Percentiles rank a stretch among this genome's conserved stretches.
Evolutionary conservation across 1,140 invertebrate genomes (phyloP).

Genomic region (Macrosteles quadrilineatus): DNA sequence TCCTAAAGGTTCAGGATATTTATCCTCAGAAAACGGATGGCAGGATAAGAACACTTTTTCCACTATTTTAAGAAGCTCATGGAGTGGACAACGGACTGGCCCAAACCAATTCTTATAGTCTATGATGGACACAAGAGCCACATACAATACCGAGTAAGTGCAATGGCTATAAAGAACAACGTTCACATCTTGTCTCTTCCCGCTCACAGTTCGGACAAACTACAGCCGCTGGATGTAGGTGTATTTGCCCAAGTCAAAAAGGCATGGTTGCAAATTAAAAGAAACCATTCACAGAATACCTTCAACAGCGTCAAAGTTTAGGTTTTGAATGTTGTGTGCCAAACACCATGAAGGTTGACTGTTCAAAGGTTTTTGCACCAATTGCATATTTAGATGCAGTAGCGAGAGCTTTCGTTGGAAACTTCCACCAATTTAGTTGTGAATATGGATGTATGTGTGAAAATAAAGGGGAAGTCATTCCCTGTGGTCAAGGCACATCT

Average conservation of each 20-base stretch:
- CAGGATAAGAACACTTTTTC: conserved; percentile 17
- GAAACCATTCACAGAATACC: not conserved
- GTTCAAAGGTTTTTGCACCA: too few species aligned
- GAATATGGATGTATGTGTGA: too few species aligned
- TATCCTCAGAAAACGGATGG: conserved; percentile 24
- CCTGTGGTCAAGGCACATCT: too few species aligned
- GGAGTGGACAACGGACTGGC: conserved; percentile 28
- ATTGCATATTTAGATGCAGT: too few species aligned
- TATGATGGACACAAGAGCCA: conserved; percentile 24
- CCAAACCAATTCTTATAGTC: conserved; percentile 13
- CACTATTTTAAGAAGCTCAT: conserved; percentile 20
- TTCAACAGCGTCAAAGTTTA: not conserved
- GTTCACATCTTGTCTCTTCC: conserved; percentile 21
- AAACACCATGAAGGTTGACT: too few species aligned
- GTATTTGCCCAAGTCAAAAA: conserved; percentile 47
- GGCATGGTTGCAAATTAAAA: conserved; percentile 45
- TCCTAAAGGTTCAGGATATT: conserved; percentile 18
- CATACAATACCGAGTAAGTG: conserved; percentile 23
- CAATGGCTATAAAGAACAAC: conserved; percentile 13
- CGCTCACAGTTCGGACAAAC: conserved; percentile 9
- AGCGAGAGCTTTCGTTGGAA: too few species aligned
- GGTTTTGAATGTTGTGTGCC: too few species aligned
- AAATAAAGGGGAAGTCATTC: too few species aligned
- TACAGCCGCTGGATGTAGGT: conserved; percentile 50
- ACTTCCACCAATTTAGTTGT: too few species aligned